phyloP scores from a whole-genome alignment of 2,888 invertebrate genomes.

The Perizoma flavofasciatum region DNA sequence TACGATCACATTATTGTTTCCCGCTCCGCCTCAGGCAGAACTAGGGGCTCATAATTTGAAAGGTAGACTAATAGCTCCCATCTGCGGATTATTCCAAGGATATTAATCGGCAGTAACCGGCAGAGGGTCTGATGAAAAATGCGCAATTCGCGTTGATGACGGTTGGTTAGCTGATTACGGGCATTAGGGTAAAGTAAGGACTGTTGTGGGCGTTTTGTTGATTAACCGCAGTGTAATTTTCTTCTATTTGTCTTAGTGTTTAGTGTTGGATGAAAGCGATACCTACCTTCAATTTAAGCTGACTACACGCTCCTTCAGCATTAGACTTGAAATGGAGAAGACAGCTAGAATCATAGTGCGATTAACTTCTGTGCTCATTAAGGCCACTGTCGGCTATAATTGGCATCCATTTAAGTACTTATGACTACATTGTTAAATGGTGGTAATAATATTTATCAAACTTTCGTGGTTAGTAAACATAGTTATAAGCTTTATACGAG shows the following conservation, averaged over 20 bases:
- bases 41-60: background rate
- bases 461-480: no score
- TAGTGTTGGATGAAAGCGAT: background rate
- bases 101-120: conserved; percentile 18
- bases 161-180: conserved; percentile 7
- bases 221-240: background rate
- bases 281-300: no score
- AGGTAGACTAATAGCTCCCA: conserved; percentile 24
- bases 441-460: no score
- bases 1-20: background rate
- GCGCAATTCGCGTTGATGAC: conserved; percentile 2
- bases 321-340: no score
- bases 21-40: conserved; percentile 4
- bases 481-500: no score
- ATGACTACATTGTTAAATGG: no score
- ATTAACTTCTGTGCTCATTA: no score
- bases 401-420: no score
- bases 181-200: conserved; percentile 5
- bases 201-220: conserved; percentile 1
- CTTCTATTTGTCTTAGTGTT: background rate
- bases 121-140: conserved; percentile 6
- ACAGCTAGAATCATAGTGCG: no score
- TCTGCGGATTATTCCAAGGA: conserved; percentile 20
- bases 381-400: no score
- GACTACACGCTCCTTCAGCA: no score